A percentile compares a stretch with the other conserved stretches of the same genome.
These are phyloP conservation scores for Brachypteracias leptosomus DNA, from an alignment of 2,113 vertebrate species.

Conservation along the genomic window DNA sequence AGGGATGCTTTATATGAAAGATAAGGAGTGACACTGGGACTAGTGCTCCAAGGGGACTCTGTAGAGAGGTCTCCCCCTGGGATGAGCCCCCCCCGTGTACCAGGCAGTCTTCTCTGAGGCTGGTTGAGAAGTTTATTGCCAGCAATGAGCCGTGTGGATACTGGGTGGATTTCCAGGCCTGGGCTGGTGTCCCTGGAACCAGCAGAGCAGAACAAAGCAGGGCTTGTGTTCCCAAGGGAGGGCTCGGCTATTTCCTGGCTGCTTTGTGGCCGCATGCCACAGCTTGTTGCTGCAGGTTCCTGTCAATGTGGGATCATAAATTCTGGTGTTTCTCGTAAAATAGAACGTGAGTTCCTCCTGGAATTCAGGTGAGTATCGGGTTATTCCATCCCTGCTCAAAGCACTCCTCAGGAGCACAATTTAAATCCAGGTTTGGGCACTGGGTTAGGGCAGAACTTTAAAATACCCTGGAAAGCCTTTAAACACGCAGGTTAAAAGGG, in stretches of 20 bases:
- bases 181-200: not conserved
- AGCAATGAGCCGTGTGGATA: not conserved
- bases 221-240: not conserved
- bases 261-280: not conserved
- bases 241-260: conserved; percentile 18
- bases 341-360: not conserved
- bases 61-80: not conserved
- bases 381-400: not conserved
- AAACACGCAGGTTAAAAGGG: not conserved
- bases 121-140: not conserved
- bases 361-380: not conserved
- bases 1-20: not conserved
- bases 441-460: not conserved
- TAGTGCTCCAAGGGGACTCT: not conserved
- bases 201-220: not conserved
- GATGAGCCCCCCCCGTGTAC: not conserved
- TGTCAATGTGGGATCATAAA: not conserved
- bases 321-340: not conserved
- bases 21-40: not conserved
- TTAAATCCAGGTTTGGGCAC: not conserved
- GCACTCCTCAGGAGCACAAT: not conserved
- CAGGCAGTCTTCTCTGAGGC: not conserved
- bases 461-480: not conserved
- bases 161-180: not conserved
- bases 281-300: not conserved